phyloP scores from a whole-genome alignment of 2,113 vertebrate species.

The Scophthalmus maximus region DNA sequence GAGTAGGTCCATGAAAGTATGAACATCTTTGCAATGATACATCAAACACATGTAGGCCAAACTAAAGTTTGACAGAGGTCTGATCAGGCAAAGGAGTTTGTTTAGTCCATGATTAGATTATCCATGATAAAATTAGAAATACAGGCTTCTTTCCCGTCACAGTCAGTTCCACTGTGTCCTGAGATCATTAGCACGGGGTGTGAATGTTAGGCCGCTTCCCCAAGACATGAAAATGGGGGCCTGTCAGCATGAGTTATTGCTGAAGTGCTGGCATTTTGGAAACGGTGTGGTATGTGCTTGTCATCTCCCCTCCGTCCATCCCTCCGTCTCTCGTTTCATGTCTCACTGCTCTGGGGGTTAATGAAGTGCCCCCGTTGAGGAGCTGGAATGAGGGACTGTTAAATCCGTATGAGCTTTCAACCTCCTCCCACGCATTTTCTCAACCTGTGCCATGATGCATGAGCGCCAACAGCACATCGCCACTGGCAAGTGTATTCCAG shows the following conservation, averaged over 20 bases:
- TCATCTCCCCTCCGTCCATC: constrained; percentile 26
- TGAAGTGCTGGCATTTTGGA: constrained; percentile 62
- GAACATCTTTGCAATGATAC: no score
- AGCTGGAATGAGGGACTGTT: constrained; percentile 50
- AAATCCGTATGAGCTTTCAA: constrained; percentile 37
- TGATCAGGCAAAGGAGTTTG: constrained; percentile 28
- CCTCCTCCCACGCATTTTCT: constrained; percentile 36
- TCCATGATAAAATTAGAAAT: constrained; percentile 49
- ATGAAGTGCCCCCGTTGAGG: constrained; percentile 69
- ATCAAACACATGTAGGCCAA: no score
- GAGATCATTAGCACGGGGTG: constrained; percentile 40
- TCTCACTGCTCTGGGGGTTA: constrained; percentile 64
- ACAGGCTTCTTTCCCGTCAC: constrained; percentile 13
- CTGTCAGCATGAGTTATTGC: constrained; percentile 62
- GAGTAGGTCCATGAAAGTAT: no score
- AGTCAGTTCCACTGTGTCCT: constrained; percentile 7
- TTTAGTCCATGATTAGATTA: constrained; percentile 36
- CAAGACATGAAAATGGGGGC: constrained; percentile 31
- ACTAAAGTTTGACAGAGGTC: constrained; percentile 21
- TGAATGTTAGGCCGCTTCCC: constrained; percentile 38
- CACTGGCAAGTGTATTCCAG: not conserved
- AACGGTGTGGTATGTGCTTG: constrained; percentile 28
- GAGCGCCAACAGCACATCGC: constrained; percentile 6
- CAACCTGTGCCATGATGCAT: constrained; percentile 24
- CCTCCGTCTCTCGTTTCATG: constrained; percentile 48